phyloP scores from a whole-genome alignment of 2,888 invertebrate species.

The Xanthia togata region DNA sequence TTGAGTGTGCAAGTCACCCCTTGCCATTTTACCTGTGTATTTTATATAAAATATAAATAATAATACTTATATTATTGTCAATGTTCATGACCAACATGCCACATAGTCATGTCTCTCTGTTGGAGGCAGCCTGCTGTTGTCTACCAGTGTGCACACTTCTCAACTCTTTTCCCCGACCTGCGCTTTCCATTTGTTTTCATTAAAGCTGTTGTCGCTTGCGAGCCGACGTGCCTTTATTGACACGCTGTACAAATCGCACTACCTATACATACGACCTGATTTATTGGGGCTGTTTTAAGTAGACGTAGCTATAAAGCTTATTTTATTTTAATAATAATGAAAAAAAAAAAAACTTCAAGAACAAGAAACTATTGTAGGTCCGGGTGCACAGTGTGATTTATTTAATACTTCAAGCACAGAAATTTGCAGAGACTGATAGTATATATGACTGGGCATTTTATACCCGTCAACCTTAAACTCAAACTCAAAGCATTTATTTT shows the following conservation, averaged over 20 bases:
- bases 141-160: conserved; percentile 40
- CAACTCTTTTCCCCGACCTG: conserved; percentile 73
- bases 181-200: conserved; percentile 87
- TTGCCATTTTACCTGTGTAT: too few relatives aligned
- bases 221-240: conserved; percentile 74
- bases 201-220: conserved; percentile 76
- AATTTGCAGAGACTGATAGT: too few relatives aligned
- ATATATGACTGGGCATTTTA: too few relatives aligned
- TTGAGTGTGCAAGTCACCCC: too few relatives aligned
- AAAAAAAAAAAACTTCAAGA: background rate
- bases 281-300: conserved; percentile 35
- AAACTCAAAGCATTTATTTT: too few relatives aligned
- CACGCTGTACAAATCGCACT: conserved; percentile 61
- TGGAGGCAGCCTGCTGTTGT: background rate
- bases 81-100: background rate
- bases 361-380: background rate
- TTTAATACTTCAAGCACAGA: too few relatives aligned
- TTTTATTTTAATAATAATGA: background rate
- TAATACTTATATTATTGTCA: too few relatives aligned
- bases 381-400: too few relatives aligned
- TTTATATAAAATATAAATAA: too few relatives aligned
- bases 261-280: conserved; percentile 44
- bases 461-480: too few relatives aligned
- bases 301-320: background rate
- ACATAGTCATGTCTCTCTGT: background rate